Evolutionary conservation across 2,797 vertebrate genomes (phyloP), one percentile per base, ranked within the genome.

Genomic region (Pantherophis alleghaniensis): DNA sequence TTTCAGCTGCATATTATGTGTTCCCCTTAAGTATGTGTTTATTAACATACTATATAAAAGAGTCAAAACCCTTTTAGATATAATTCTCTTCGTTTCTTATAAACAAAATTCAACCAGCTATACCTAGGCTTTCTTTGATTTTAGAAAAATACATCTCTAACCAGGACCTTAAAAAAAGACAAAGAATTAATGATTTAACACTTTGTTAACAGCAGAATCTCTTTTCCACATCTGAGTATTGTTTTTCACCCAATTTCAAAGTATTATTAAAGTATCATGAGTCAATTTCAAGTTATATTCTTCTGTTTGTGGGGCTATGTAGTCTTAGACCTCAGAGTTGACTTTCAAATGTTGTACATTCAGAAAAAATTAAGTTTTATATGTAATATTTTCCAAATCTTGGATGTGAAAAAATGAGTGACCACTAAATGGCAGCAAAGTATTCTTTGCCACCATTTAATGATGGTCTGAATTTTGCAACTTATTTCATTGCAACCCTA

Each of bases 91-190:
- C n/a, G 94, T 95, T 95, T 95, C 96, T 91, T 10, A 0, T 28
- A 92, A 96, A 96, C 95, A 94, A 92, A 89, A 93, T 93, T 91
- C 90, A 47, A 92, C 51, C n/a, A 95, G 83, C n/a, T 24, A 66
- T 47, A 90, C 93, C 28, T 12, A 83, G 42, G 24, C 93, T 22
- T 89, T 93, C 91, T 93, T 95, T 95, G 94, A 95, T 96, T 96
- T 95, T 95, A 95, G 95, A 91, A 88, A 93, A 95, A 79, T 94
- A 97, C 96, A 96, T 96, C 96, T 97, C 97, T 32, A 37, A 95
- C 94, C 91, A 28, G 89, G 60, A 20, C 28, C 32, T 55, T 7
- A 5, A 61, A 56, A 28, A 9, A 20, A 83, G 28, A 92, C 69
- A 91, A 4, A 83, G 93, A 95, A 91, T 94, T 93, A 93, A 94